Evolutionary conservation across 2,113 vertebrate genomes (phyloP).

Genomic region (Nothocercus julius): DNA sequence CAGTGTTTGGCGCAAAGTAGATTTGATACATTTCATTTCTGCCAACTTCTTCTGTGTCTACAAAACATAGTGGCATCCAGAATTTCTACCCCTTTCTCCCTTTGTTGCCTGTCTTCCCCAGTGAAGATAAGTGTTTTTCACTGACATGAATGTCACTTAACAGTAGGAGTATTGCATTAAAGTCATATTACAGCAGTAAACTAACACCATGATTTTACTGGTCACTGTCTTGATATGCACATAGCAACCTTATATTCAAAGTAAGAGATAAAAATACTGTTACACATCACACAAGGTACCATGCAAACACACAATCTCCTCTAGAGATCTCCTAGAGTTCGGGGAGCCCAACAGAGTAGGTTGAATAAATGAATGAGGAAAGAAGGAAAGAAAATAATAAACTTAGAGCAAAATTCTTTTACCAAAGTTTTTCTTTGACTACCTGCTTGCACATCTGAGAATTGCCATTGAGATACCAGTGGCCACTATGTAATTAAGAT

Average conservation of each 20-base stretch:
- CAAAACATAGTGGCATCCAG: not conserved
- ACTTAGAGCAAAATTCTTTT: not conserved
- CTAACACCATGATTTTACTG: not conserved
- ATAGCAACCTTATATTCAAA: not conserved
- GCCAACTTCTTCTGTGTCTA: not conserved
- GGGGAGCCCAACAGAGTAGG: not conserved
- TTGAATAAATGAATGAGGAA: not conserved
- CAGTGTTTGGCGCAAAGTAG: conserved; percentile 25
- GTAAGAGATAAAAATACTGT: not conserved
- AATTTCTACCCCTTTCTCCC: not conserved
- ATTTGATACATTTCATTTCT: not conserved
- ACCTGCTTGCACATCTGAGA: not conserved
- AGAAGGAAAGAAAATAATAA: not conserved
- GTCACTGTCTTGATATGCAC: not conserved
- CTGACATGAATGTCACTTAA: not conserved
- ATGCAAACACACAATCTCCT: not conserved
- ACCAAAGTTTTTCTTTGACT: not conserved
- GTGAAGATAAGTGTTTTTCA: not conserved
- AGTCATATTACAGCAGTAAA: not conserved
- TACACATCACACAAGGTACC: not conserved
- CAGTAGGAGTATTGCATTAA: not conserved
- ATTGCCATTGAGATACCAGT: not conserved
- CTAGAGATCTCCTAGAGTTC: not conserved
- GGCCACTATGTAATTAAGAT: not conserved
- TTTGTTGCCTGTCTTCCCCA: not conserved